Evolutionary conservation across 2,113 vertebrate genomes (phyloP).

Genomic region (Antechinus stuartii): DNA sequence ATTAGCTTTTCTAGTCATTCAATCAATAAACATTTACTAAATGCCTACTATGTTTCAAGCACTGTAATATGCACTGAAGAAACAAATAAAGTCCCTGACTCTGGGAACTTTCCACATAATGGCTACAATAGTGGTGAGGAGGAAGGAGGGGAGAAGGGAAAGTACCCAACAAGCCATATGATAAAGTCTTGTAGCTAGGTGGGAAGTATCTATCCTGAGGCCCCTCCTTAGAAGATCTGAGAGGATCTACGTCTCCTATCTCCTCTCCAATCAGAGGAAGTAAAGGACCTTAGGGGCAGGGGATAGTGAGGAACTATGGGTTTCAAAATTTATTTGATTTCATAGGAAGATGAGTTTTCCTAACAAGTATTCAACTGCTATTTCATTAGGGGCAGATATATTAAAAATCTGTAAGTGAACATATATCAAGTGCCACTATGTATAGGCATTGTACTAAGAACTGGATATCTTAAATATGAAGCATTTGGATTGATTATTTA

Average conservation of each 20-base stretch:
- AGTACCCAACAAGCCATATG: not conserved
- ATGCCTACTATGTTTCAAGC: not conserved
- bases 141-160: not conserved
- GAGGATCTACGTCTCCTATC: not conserved
- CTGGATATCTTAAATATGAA: no score
- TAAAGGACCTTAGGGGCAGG: not conserved
- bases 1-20: not conserved
- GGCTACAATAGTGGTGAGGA: not conserved
- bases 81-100: no score
- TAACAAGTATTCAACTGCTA: no score
- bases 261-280: not conserved
- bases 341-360: no score
- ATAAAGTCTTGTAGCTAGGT: not conserved
- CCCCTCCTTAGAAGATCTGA: not conserved
- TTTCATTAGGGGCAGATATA: no score
- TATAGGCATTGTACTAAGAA: no score
- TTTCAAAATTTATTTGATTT: not conserved
- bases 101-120: no score
- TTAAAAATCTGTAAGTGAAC: no score
- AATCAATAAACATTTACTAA: not conserved
- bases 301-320: not conserved
- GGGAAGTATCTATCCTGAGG: not conserved
- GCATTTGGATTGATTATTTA: no score
- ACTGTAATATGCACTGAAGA: no score
- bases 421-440: no score